Percentiles rank a stretch among this genome's conserved stretches.
phyloP scores from a whole-genome alignment of 2,888 invertebrate species.

The Chloroclystis v-ata region DNA sequence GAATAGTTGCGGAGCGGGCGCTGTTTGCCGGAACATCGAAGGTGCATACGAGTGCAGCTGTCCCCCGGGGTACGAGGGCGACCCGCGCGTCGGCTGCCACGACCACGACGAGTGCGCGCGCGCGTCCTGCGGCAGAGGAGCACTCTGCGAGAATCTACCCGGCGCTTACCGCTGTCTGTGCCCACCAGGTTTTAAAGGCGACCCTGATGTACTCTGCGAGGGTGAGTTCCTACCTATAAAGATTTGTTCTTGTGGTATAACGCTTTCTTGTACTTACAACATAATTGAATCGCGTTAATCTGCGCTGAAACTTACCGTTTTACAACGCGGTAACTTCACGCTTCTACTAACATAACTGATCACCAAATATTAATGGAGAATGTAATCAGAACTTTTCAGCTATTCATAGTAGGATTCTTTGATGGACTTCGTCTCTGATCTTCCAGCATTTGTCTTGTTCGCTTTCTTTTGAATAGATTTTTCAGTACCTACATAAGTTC shows the following conservation, averaged over 20 bases:
- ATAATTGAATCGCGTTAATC: constrained; percentile 49
- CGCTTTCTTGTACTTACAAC: constrained; percentile 54
- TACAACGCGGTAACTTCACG: constrained; percentile 66
- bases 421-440: constrained; percentile 28
- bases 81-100: constrained; percentile 84
- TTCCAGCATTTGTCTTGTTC: constrained; percentile 1
- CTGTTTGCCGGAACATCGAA: constrained; percentile 87
- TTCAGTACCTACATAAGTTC: neutral
- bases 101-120: constrained; percentile 87
- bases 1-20: constrained; percentile 86
- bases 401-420: constrained; percentile 33
- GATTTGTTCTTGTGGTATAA: constrained; percentile 56
- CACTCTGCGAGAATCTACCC: constrained; percentile 86
- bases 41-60: constrained; percentile 92
- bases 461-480: neutral
- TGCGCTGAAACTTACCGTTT: constrained; percentile 69
- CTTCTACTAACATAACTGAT: constrained; percentile 65
- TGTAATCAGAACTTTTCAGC: constrained; percentile 44
- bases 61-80: constrained; percentile 88
- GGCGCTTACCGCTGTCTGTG: constrained; percentile 90
- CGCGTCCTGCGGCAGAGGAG: constrained; percentile 87
- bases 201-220: constrained; percentile 85
- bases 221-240: constrained; percentile 74
- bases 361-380: constrained; percentile 40
- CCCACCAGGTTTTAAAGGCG: constrained; percentile 89